Conservation (phyloP, 2,113 vertebrate species). For the Pseudorasbora parva region DNA sequence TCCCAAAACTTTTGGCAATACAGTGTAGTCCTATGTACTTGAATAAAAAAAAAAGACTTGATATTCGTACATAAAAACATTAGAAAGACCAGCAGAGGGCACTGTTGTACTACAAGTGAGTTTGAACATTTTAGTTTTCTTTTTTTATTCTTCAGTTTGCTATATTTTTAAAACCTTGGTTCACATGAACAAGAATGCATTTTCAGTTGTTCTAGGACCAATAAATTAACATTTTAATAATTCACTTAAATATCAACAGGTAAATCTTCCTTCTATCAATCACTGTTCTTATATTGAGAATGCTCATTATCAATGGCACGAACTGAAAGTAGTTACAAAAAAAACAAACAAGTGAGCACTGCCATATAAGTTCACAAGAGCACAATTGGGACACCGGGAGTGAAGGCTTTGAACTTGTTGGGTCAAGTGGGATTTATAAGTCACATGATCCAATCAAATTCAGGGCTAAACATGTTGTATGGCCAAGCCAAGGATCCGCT, state of each 20-base stretch:
- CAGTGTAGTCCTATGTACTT: neutral
- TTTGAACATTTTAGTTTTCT: too few relatives aligned
- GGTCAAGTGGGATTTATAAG: slow-evolving; percentile 40
- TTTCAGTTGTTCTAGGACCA: neutral
- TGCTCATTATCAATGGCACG: neutral
- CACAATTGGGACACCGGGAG: slow-evolving; percentile 5
- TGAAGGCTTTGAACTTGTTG: neutral
- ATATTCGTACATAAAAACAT: neutral
- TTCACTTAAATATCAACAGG: neutral
- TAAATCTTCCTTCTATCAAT: neutral
- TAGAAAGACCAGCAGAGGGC: neutral
- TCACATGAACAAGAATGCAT: neutral
- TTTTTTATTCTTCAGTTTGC: neutral
- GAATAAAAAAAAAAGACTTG: neutral
- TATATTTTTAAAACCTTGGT: neutral
- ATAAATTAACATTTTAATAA: neutral
- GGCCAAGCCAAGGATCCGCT: slow-evolving; percentile 9
- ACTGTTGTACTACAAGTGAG: neutral
- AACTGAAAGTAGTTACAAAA: neutral
- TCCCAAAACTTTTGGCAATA: too few relatives aligned
- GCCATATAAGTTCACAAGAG: slow-evolving; percentile 31
- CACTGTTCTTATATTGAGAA: neutral
- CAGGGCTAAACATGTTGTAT: slow-evolving; percentile 33
- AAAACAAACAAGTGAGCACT: neutral
- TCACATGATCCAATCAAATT: slow-evolving; percentile 43